Percentiles rank a stretch among this genome's conserved stretches.
Evolutionary conservation across 2,888 invertebrate genomes (phyloP).

Genomic region (Megalurothrips usitatus): DNA sequence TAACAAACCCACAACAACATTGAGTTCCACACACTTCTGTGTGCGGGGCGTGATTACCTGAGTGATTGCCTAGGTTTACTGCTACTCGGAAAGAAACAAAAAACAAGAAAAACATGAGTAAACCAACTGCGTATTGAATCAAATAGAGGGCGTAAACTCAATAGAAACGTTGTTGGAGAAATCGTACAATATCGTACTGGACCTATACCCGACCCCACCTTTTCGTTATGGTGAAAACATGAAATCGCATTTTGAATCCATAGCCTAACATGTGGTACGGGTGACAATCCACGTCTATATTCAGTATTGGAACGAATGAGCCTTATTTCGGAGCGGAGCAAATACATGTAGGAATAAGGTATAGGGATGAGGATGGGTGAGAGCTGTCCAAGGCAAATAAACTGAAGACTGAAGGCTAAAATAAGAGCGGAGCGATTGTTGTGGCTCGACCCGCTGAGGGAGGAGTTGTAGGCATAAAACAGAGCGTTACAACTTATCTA

Average conservation of each 20-base stretch:
- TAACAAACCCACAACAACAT: conserved; percentile 32
- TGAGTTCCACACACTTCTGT: conserved; percentile 13
- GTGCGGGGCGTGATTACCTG: conserved; percentile 3
- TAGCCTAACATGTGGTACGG: too few species aligned
- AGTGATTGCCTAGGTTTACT: conserved; percentile 24
- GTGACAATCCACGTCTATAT: too few species aligned
- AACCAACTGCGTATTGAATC: background rate
- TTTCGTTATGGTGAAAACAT: conserved; percentile 20
- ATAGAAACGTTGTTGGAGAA: too few species aligned
- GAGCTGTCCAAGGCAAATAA: background rate
- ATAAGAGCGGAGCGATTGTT: background rate
- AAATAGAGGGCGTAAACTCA: too few species aligned
- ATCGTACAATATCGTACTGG: too few species aligned
- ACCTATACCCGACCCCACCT: background rate
- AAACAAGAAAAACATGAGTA: conserved; percentile 16
- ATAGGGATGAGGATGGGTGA: background rate
- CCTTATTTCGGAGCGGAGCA: too few species aligned
- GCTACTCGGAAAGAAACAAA: conserved; percentile 28
- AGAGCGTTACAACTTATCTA: too few species aligned
- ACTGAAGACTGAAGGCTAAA: background rate
- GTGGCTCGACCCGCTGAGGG: background rate
- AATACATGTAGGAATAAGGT: too few species aligned
- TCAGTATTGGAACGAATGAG: too few species aligned
- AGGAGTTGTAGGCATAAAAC: background rate
- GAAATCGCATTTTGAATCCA: background rate